Percentiles rank a stretch among this genome's conserved stretches.
Evolutionary conservation across 2,113 vertebrate species (phyloP).

Genomic region (Proterorhinus semilunaris): DNA sequence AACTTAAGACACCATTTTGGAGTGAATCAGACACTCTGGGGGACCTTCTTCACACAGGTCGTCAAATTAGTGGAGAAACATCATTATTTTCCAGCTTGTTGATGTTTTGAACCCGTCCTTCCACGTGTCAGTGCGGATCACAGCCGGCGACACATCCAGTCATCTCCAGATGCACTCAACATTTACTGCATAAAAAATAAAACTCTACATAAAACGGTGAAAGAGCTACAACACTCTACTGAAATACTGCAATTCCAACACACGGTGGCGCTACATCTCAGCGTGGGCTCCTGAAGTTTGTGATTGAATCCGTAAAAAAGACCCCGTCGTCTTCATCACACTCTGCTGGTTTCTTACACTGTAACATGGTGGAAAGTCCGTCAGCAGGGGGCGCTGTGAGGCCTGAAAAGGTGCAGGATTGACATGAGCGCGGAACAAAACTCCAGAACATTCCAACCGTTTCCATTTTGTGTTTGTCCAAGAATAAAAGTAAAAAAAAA

Average conservation of each 20-base stretch:
- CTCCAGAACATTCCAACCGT: no score
- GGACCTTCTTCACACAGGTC: no score
- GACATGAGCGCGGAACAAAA: no score
- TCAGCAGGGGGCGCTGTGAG: no score
- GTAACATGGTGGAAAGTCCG: not conserved
- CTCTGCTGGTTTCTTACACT: not conserved
- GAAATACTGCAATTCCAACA: conserved; percentile 1
- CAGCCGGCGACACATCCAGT: not conserved
- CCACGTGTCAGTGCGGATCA: not conserved
- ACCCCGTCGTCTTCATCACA: not conserved
- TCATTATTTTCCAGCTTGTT: not conserved
- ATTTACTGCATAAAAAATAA: not conserved
- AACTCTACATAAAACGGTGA: not conserved
- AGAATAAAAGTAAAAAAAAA: no score
- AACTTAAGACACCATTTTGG: no score
- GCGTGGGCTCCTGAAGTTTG: not conserved
- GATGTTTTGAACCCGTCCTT: not conserved
- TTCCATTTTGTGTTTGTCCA: no score
- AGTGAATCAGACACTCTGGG: no score
- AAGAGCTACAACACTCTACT: not conserved
- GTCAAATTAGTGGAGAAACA: not conserved
- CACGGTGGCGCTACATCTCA: not conserved
- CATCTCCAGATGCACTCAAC: not conserved
- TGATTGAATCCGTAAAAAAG: not conserved
- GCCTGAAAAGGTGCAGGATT: no score